Conservation (phyloP, 2,797 vertebrate species). For the Chromis chromis region DNA sequence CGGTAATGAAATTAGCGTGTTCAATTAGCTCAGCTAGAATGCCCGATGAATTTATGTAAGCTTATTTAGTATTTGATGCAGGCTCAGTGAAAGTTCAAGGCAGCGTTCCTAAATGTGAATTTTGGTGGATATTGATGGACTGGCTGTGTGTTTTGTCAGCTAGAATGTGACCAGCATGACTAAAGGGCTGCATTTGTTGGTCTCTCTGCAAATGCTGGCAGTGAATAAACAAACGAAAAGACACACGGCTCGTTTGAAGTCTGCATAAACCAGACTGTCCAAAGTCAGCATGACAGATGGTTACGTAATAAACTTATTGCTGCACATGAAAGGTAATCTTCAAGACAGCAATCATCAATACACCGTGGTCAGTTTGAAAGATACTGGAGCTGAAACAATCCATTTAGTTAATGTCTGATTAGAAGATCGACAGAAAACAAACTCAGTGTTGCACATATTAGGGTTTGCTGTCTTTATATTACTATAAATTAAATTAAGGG, state of each 20-base stretch:
- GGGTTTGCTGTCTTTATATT: background rate
- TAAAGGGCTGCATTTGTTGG: slow-evolving; percentile 43
- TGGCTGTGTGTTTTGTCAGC: slow-evolving; percentile 69
- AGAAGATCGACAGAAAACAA: background rate
- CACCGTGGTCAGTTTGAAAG: background rate
- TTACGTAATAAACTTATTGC: slow-evolving; percentile 37
- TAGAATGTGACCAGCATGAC: slow-evolving; percentile 68
- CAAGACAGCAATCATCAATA: background rate
- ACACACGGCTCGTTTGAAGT: slow-evolving; percentile 27
- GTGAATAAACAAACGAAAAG: slow-evolving; percentile 51
- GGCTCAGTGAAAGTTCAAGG: slow-evolving; percentile 36
- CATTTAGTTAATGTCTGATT: background rate
- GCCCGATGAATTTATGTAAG: slow-evolving; percentile 53
- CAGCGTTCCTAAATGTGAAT: slow-evolving; percentile 48
- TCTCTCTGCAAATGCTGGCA: slow-evolving; percentile 29
- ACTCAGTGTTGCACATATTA: background rate
- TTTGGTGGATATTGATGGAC: slow-evolving; percentile 66
- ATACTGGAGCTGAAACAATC: background rate
- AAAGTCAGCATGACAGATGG: slow-evolving; percentile 30
- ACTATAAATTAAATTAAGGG: background rate
- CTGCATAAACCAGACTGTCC: slow-evolving; percentile 31
- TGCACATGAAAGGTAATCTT: slow-evolving; percentile 2
- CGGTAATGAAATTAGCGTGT: slow-evolving; percentile 63
- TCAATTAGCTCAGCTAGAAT: slow-evolving; percentile 59
- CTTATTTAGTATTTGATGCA: slow-evolving; percentile 54